phyloP scores from a whole-genome alignment of 2,888 invertebrate species.

The Heliconius ismenius region DNA sequence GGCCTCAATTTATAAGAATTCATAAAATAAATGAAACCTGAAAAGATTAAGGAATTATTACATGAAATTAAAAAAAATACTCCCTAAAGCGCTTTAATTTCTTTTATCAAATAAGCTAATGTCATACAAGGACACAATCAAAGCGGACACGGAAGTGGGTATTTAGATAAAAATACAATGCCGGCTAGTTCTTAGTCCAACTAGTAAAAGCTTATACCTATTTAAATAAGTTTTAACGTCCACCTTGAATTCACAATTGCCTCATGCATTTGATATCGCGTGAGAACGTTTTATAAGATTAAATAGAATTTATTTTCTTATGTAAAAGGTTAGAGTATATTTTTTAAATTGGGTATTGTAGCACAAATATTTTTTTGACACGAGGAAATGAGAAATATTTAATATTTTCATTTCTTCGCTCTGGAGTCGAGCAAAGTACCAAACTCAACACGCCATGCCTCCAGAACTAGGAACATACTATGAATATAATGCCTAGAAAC shows the following conservation, averaged over 20 bases:
- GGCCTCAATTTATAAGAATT: background rate
- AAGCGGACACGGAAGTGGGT: conserved; percentile 22
- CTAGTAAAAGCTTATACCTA: conserved; percentile 37
- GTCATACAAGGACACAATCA: conserved; percentile 32
- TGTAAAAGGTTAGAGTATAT: conserved; percentile 31
- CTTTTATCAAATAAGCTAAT: conserved; percentile 32
- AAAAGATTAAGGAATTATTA: background rate
- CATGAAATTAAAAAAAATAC: background rate
- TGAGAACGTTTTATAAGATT: conserved; percentile 43
- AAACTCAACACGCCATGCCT: no score
- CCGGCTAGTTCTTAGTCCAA: conserved; percentile 28
- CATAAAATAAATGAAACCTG: no score
- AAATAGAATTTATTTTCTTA: conserved; percentile 36
- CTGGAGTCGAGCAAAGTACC: no score
- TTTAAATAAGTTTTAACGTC: conserved; percentile 41
- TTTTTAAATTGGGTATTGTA: conserved; percentile 11
- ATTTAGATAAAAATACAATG: conserved; percentile 32
- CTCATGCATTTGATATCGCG: conserved; percentile 40
- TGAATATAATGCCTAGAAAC: no score
- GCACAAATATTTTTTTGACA: background rate
- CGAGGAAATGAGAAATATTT: no score
- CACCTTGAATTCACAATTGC: conserved; percentile 40
- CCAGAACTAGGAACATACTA: no score
- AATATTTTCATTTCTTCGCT: no score
- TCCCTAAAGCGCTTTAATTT: background rate